Evolutionary conservation across 2,888 invertebrate genomes (phyloP), one percentile per base, ranked within the genome.

Genomic region (Antitype chi): DNA sequence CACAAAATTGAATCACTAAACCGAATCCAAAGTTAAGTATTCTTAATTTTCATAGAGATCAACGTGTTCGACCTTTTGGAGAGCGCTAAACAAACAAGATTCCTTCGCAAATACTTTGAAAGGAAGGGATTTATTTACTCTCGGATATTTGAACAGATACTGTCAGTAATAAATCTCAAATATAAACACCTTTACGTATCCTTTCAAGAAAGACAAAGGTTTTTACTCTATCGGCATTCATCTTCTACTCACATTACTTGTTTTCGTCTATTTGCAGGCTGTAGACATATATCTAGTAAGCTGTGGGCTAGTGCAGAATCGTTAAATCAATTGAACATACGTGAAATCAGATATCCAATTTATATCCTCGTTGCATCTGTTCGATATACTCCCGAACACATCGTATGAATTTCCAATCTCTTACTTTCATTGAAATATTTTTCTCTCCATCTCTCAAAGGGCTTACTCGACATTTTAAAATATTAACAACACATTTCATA

Each of bases 61-160:
- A 76, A 81, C 69, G 66, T 70, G 32, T 85, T 71, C 78, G 86
- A 85, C 84, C 83, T 83, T 78, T 85, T 74, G 62, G 72, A 74
- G 74, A 74, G 69, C 84, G 78, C 75, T 78, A 74, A 85, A 84
- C 74, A 86, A 86, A 86, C 73, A 78, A 71, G 73, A 87, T 83
- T 83, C 64, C 74, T 78, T 82, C 47, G 76, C 85, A 85, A 83
- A 85, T 86, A 87, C 80, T 83, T 82, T 73, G 71, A 81, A 85
- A 83, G 74, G 85, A 72, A 76, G 69, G 73, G 53, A 79, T 86
- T 72, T 86, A 86, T 77, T 85, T 80, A 78, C 76, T 60, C 60
- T 70, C 43, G 70, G 82, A 86, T 87, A 74, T 80, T 76, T 76
- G 82, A 76, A 78, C 82, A 80, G 74, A 82, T 82, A 78, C 75